Evolutionary conservation across 2,113 vertebrate species (phyloP).

Genomic region (Oceanodroma tethys): DNA sequence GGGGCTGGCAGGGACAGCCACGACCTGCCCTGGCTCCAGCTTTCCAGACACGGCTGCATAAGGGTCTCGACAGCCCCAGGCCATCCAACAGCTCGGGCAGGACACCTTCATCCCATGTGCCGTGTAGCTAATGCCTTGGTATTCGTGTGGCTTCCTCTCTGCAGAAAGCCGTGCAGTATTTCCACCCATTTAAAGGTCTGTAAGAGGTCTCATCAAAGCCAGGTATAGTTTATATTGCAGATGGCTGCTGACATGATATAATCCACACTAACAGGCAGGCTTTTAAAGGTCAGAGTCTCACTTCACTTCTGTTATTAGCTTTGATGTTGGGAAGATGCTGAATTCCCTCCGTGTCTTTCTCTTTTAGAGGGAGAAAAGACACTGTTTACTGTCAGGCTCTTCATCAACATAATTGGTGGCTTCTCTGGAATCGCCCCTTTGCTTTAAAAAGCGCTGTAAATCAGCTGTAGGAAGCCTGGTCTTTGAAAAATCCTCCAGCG

Average conservation of each 20-base stretch:
- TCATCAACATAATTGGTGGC: conserved; percentile 65
- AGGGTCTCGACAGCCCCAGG: neutral
- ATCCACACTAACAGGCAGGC: conserved; percentile 59
- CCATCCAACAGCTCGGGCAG: neutral
- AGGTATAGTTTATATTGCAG: conserved; percentile 67
- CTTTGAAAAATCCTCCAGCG: conserved; percentile 8
- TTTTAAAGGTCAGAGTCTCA: conserved; percentile 67
- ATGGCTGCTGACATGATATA: conserved; percentile 64
- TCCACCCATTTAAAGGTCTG: conserved; percentile 47
- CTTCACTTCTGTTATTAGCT: conserved; percentile 66
- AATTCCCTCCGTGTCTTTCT: conserved; percentile 30
- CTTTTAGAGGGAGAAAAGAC: conserved; percentile 40
- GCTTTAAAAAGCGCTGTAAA: conserved; percentile 39
- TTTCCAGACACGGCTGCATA: accelerated
- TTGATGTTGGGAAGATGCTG: conserved; percentile 63
- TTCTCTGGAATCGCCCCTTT: neutral
- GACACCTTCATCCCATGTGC: neutral
- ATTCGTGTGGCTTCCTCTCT: neutral
- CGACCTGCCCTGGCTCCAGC: neutral
- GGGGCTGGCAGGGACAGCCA: neutral
- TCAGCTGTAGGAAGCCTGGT: conserved; percentile 50
- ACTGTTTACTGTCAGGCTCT: conserved; percentile 59
- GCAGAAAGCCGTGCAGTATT: conserved; percentile 7
- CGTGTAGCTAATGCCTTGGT: neutral
- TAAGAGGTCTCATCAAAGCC: conserved; percentile 65